Base-by-base conservation (phyloP, 2,888 invertebrate genomes). In the Callimorpha dominula region DNA sequence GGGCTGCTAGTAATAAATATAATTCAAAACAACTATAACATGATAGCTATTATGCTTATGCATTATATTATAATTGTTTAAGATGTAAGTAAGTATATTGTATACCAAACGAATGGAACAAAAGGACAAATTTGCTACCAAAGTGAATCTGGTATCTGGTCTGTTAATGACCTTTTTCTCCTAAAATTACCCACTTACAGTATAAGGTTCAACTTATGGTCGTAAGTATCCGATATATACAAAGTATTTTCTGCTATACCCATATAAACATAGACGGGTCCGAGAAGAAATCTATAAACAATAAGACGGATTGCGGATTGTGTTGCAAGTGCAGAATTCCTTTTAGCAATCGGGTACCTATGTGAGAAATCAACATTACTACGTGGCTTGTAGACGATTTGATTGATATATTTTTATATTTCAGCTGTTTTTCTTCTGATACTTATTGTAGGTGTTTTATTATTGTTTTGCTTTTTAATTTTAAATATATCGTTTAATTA, bases 231-330 rank as follows among this genome's bases (percentile, higher is more conserved):
- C n/a, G 1, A n/a, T 54, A n/a, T n/a, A 7, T n/a, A 54, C 54
- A 8, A 54, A 14, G 4, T 15, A 15, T 15, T 50, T 50, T 50
- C n/a, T 8, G n/a, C 8, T n/a, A n/a, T 12, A 50, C 14, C 1
- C 14, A 50, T 12, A 12, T 46, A 12, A 46, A 65, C n/a, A 63
- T 62, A 62, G 20, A 46, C 11, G n/a, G 20, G 42, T 42, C 12
- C 49, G n/a, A 60, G 49, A 49, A 64, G 42, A 60, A 71, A 62
- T 70, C 54, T 65, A 75, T 69, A 70, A 71, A 60, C 49, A 60
- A 71, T 67, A 64, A 40, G 71, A 60, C 67, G 69, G 60, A 76
- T 69, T 20, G 67, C 63, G 71, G n/a, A 57, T 73, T 60, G 54
- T 69, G 71, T 67, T 62, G 40, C 40, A 17, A 66, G 62, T 67